phyloP scores from a whole-genome alignment of 2,797 vertebrate genomes.

The Gallinago solitaria region DNA sequence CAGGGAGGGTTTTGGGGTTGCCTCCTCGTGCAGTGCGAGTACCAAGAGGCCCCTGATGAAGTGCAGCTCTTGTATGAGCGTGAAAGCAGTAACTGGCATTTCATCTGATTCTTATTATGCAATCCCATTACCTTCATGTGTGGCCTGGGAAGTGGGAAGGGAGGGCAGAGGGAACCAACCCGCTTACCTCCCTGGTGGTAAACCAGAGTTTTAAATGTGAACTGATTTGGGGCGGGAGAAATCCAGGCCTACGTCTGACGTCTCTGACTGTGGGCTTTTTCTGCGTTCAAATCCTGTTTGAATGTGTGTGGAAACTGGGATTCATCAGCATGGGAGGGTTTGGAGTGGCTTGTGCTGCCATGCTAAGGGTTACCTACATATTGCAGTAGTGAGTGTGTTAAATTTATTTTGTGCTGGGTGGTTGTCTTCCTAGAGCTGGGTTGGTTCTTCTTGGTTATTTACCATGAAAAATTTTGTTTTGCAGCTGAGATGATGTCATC shows the following conservation, averaged over 20 bases:
- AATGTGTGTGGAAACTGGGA: not conserved
- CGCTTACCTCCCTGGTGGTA: constrained; percentile 4
- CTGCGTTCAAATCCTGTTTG: not conserved
- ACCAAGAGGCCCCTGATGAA: not conserved
- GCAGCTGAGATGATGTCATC: not conserved
- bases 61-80: not conserved
- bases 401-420: not conserved
- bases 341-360: not conserved
- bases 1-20: not conserved
- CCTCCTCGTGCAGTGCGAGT: not conserved
- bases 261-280: not conserved
- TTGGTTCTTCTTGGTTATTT: not conserved
- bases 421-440: not conserved
- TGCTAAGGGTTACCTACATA: not conserved
- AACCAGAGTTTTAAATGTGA: constrained; percentile 18
- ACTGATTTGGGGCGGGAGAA: not conserved
- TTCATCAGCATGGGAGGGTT: not conserved
- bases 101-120: constrained; percentile 32
- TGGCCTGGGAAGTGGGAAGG: constrained; percentile 34
- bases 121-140: constrained; percentile 20
- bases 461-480: not conserved
- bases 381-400: not conserved
- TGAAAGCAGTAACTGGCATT: not conserved
- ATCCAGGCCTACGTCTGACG: not conserved
- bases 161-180: not conserved